Conservation (phyloP, 2,113 vertebrate species). For the Laterallus jamaicensis region DNA sequence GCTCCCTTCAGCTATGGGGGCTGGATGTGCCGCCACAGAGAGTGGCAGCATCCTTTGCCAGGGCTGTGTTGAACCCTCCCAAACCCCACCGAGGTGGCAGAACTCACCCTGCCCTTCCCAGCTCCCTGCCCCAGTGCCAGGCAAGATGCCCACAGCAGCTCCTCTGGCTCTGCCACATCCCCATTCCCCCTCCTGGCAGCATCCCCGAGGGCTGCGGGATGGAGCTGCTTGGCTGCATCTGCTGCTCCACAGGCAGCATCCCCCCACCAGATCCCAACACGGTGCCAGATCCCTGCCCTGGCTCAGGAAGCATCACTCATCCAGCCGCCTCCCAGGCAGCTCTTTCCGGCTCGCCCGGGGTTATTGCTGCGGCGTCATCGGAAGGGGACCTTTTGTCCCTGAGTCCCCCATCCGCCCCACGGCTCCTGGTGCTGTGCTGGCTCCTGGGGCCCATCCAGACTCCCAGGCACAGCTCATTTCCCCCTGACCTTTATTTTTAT, state of each 20-base stretch:
- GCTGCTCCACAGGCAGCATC: background rate
- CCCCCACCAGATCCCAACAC: rapidly evolving
- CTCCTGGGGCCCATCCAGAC: background rate
- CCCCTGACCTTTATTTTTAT: rapidly evolving
- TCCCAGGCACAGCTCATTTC: background rate
- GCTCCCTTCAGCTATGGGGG: background rate
- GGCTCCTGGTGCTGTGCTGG: background rate
- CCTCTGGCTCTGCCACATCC: background rate
- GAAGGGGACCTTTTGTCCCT: slow-evolving; percentile 3
- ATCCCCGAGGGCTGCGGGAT: background rate
- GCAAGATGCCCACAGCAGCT: background rate
- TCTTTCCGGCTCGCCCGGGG: background rate
- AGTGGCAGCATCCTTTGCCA: rapidly evolving
- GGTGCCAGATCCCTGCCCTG: background rate
- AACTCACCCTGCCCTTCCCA: background rate
- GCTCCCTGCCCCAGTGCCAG: background rate
- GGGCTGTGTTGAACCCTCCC: background rate
- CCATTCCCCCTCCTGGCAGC: rapidly evolving
- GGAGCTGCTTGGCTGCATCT: background rate
- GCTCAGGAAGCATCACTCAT: background rate
- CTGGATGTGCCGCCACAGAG: background rate
- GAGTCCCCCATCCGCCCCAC: background rate
- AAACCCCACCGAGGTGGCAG: background rate
- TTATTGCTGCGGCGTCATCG: background rate
- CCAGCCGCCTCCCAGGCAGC: background rate